Evolutionary conservation across 2,113 vertebrate genomes (phyloP), one percentile per base, ranked within the genome.

Genomic region (Lycaon pictus): DNA sequence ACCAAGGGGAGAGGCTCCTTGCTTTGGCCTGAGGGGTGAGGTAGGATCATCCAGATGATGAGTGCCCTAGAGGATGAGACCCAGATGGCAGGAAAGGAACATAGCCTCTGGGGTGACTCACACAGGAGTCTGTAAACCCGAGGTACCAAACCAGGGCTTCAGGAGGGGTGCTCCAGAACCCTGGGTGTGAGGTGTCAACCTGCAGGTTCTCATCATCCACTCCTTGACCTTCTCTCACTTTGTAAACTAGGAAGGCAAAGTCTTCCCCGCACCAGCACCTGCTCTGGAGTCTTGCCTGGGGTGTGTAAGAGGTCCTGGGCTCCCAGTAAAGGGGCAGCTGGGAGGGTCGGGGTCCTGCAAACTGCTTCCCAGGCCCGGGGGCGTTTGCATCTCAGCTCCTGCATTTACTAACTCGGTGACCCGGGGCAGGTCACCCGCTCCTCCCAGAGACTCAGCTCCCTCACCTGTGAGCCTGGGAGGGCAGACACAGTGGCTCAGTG

Each of bases 161-260:
- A 0, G 22, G n/a, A 53, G 8, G 35, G 25, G 2, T 0, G 16
- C 4, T 7, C 15, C 0, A 0, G 17, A 32, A 25, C 4, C 13
- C 16, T 23, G 53, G 27, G 3, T 32, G 58, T 19, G 17, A 29
- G 65, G 51, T 25, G 15, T 22, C 55, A 29, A 3, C 17, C 16
- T 20, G 32, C 6, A 7, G 76, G 32, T 7, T 27, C 19, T 93
- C 22, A 27, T 20, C 25, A 11, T n/a, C 27, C 83, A 53, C 37
- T 12, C 12, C 48, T 43, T 3, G 5, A 12, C 16, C 27, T 74
- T 7, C 58, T 48, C 22, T 25, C 10, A 29, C 11, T 86, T 9
- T 37, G 65, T 43, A 11, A 48, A 3, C 32, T 22, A 48, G 51
- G 67, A 53, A 23, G 32, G 27, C 60, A 25, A n/a, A n/a, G 48